A percentile compares a stretch with the other conserved stretches of the same genome.
Conservation (phyloP, 1,140 invertebrate genomes). For the Agraylea sexmaculata region DNA sequence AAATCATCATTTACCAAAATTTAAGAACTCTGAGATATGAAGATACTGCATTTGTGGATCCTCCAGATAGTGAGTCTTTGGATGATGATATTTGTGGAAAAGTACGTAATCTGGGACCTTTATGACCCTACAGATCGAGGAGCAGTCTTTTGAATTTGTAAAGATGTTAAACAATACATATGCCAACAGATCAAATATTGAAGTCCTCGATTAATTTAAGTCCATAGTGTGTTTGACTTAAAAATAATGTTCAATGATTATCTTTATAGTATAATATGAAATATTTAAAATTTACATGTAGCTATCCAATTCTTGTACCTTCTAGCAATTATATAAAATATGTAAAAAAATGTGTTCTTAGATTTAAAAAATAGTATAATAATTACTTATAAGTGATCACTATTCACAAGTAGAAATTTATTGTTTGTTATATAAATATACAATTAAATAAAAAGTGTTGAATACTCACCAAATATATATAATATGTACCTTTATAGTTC, state of each 20-base stretch:
- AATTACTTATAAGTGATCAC: too few relatives aligned
- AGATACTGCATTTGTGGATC: constrained; percentile 47
- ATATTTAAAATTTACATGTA: background rate
- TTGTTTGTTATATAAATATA: too few relatives aligned
- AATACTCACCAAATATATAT: too few relatives aligned
- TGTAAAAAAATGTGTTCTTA: too few relatives aligned
- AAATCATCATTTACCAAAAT: background rate
- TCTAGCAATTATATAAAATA: too few relatives aligned
- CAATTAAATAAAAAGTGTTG: too few relatives aligned
- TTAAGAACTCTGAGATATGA: constrained; percentile 44
- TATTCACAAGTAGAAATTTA: too few relatives aligned
- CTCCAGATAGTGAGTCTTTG: constrained; percentile 39
- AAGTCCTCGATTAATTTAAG: constrained; percentile 1
- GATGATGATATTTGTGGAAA: constrained; percentile 43
- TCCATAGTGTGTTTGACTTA: background rate
- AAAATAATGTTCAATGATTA: background rate
- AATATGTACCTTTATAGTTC: too few relatives aligned
- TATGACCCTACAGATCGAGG: constrained; percentile 22
- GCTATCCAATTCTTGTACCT: too few relatives aligned
- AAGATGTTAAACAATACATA: background rate
- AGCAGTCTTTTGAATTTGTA: constrained; percentile 5
- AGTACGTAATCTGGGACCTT: constrained; percentile 34
- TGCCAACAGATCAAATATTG: constrained; percentile 2
- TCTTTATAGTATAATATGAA: constrained; percentile 5
- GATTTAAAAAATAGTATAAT: too few relatives aligned